Evolutionary conservation across 2,797 vertebrate genomes (phyloP).

Genomic region (Sparidentex hasta): DNA sequence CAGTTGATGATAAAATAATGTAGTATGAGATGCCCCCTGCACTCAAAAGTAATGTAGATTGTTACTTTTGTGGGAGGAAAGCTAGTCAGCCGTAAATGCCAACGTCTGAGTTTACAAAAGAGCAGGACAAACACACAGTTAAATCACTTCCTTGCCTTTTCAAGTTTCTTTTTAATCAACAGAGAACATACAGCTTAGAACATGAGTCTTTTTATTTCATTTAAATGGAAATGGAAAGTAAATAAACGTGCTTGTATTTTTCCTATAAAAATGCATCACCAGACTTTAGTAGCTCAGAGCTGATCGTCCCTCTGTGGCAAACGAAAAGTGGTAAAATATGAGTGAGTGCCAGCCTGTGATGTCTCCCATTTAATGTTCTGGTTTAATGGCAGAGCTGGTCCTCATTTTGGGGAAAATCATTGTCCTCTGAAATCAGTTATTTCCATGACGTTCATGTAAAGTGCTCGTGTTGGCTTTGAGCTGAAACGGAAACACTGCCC

Average conservation of each 20-base stretch:
- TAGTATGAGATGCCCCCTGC: too few species aligned
- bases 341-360: slow-evolving; percentile 6
- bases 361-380: not conserved
- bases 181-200: not conserved
- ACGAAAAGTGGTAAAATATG: slow-evolving; percentile 21
- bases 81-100: not conserved
- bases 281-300: slow-evolving; percentile 4
- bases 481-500: slow-evolving; percentile 12
- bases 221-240: not conserved
- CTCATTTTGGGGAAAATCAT: slow-evolving; percentile 2
- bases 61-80: not conserved
- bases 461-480: not conserved
- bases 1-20: not conserved
- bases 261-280: not conserved
- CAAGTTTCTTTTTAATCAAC: not conserved
- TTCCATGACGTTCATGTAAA: not conserved
- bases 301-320: not conserved
- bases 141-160: not conserved
- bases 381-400: not conserved
- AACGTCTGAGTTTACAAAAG: not conserved
- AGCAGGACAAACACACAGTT: not conserved
- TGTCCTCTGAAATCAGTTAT: not conserved
- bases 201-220: not conserved
- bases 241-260: not conserved
- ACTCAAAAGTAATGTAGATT: not conserved